phyloP scores from a whole-genome alignment of 2,888 invertebrate species.

The Drosophila leonis region DNA sequence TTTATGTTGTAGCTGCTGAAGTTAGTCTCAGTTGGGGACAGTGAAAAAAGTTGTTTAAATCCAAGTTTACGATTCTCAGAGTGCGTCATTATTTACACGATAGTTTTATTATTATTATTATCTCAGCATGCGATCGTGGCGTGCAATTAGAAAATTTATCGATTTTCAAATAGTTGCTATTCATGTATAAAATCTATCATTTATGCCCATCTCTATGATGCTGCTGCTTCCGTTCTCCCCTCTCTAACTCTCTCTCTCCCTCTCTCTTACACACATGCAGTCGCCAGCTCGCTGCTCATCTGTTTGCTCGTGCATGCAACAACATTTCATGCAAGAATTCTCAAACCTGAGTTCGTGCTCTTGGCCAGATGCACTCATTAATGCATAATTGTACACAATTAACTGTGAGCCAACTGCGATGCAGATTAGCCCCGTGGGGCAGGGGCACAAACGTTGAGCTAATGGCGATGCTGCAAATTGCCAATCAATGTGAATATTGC shows the following conservation, averaged over 20 bases:
- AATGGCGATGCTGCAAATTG: slow-evolving; percentile 71
- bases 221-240: neutral
- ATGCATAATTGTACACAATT: slow-evolving; percentile 82
- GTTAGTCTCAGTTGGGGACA: neutral
- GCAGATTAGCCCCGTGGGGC: slow-evolving; percentile 6
- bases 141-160: slow-evolving; percentile 79
- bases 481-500: slow-evolving; percentile 66
- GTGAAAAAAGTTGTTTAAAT: neutral
- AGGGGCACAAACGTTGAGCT: slow-evolving; percentile 29
- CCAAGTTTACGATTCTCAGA: slow-evolving; percentile 13
- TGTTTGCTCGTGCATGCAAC: slow-evolving; percentile 61
- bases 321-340: slow-evolving; percentile 76
- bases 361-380: slow-evolving; percentile 79
- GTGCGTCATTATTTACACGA: slow-evolving; percentile 34
- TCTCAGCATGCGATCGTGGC: slow-evolving; percentile 66
- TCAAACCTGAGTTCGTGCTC: slow-evolving; percentile 75
- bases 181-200: slow-evolving; percentile 58
- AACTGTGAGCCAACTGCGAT: slow-evolving; percentile 45
- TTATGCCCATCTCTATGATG: slow-evolving; percentile 10
- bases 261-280: neutral
- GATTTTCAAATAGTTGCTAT: slow-evolving; percentile 68
- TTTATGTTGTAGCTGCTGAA: slow-evolving; percentile 4
- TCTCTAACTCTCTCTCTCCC: neutral
- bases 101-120: slow-evolving; percentile 39
- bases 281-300: neutral